Evolutionary conservation across 2,797 vertebrate genomes (phyloP).

Genomic region (Pyrocephalus nanus): DNA sequence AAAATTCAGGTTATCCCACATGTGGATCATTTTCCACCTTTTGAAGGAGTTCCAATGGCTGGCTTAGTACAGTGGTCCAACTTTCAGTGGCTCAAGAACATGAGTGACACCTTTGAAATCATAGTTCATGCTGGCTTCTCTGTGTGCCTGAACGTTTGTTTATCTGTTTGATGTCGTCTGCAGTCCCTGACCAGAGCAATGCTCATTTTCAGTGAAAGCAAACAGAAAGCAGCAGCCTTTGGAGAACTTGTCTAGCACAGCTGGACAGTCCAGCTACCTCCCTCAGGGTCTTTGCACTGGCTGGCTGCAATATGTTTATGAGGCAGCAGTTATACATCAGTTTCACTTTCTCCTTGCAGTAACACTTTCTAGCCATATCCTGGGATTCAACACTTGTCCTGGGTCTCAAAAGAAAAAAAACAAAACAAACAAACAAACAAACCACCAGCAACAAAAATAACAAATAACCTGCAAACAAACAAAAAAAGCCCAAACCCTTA

Average conservation of each 20-base stretch:
- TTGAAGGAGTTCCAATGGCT: neutral
- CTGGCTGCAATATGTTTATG: neutral
- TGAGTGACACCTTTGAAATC: neutral
- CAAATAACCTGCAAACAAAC: neutral
- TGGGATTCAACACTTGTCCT: neutral
- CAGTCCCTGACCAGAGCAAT: neutral
- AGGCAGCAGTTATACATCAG: neutral
- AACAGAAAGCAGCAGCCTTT: neutral
- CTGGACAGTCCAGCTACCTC: neutral
- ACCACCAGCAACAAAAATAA: accelerated
- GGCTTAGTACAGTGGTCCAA: neutral
- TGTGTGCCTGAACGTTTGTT: neutral
- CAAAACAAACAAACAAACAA: neutral
- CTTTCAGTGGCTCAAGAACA: neutral
- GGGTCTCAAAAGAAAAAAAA: neutral
- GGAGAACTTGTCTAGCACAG: neutral
- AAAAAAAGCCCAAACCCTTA: too few relatives aligned
- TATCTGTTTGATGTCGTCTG: neutral
- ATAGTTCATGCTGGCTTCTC: neutral
- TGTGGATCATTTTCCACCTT: neutral
- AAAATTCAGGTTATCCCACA: neutral
- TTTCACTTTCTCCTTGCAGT: neutral
- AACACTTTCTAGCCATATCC: neutral
- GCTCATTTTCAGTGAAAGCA: neutral
- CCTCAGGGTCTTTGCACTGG: neutral